A percentile compares a stretch with the other conserved stretches of the same genome.
phyloP scores from a whole-genome alignment of 2,113 vertebrate genomes.

The Epinephelus cyanopodus region DNA sequence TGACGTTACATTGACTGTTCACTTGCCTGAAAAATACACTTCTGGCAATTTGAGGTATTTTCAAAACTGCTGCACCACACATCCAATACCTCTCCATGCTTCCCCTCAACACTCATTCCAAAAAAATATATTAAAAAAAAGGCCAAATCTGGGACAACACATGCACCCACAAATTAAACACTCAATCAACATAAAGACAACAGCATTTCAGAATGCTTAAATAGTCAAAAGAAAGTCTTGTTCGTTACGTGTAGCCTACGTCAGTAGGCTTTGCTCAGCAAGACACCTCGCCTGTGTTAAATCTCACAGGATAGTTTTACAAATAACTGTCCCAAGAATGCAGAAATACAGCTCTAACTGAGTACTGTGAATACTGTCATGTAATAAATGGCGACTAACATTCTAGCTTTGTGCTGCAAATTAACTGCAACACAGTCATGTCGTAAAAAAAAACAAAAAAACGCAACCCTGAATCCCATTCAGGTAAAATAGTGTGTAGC shows the following conservation, averaged over 20 bases:
- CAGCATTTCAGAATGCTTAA: conserved; percentile 33
- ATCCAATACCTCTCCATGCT: conserved; percentile 48
- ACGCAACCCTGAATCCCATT: conserved; percentile 39
- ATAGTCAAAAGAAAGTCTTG: conserved; percentile 10
- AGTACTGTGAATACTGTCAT: conserved; percentile 44
- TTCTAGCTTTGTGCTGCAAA: conserved; percentile 40
- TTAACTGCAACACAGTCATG: conserved; percentile 47
- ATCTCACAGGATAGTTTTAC: conserved; percentile 45
- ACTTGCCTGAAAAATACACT: conserved; percentile 58
- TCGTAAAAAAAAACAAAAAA: not conserved
- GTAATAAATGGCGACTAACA: conserved; percentile 48
- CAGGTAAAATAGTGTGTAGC: conserved; percentile 23
- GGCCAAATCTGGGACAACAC: conserved; percentile 18
- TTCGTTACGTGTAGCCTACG: conserved; percentile 15
- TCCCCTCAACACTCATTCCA: conserved; percentile 31
- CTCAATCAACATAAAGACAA: conserved; percentile 8
- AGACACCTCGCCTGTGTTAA: conserved; percentile 12
- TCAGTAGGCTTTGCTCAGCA: conserved; percentile 19
- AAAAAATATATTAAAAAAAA: conserved; percentile 13
- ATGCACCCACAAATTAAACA: conserved; percentile 30
- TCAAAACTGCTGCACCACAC: conserved; percentile 64
- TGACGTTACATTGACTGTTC: conserved; percentile 52
- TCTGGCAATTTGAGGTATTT: conserved; percentile 75
- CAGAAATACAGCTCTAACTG: conserved; percentile 52
- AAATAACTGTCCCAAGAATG: conserved; percentile 40